A percentile compares a stretch with the other conserved stretches of the same genome.
Conservation (phyloP, 2,888 invertebrate species). For the Archaeoteleia sp. region DNA sequence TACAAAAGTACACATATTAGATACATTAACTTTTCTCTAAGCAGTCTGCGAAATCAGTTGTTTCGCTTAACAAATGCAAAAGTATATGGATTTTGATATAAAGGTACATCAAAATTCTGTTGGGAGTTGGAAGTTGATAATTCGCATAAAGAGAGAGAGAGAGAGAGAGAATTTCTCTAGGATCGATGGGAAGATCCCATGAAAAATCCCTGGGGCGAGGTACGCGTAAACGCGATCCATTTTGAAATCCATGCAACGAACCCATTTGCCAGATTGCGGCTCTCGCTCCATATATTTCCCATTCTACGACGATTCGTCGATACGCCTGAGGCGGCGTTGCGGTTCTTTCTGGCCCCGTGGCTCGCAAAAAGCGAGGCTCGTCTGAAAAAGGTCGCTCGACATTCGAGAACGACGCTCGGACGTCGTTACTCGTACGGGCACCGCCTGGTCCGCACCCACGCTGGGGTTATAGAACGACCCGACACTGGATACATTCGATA, state of each 20-base stretch:
- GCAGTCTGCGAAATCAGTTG: no score
- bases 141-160: neutral
- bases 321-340: conserved; percentile 25
- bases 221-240: conserved; percentile 46
- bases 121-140: no score
- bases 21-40: conserved; percentile 15
- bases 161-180: neutral
- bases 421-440: conserved; percentile 5
- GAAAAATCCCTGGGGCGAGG: conserved; percentile 37
- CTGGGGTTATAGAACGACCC: no score
- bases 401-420: conserved; percentile 25
- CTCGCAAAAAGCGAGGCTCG: conserved; percentile 34
- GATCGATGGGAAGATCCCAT: conserved; percentile 25
- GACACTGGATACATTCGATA: conserved; percentile 37
- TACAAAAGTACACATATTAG: conserved; percentile 31
- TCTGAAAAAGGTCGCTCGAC: conserved; percentile 32
- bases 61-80: no score
- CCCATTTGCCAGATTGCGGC: conserved; percentile 52
- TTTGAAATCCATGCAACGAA: conserved; percentile 50
- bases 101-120: no score
- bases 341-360: conserved; percentile 6
- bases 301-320: conserved; percentile 44
- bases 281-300: conserved; percentile 39
- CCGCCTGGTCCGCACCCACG: neutral
- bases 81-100: no score